A percentile compares a stretch with the other conserved stretches of the same genome.
Evolutionary conservation across 1,140 invertebrate species (phyloP).

Genomic region (honey bee (Apis mellifera)): Amel_HAv3.1 CM009939.2:4850501-4851000

Average conservation of each 20-base stretch:
- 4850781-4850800: neutral
- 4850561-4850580: neutral
- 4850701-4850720: too few relatives aligned
- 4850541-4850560: neutral
- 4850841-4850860: neutral
- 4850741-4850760: too few relatives aligned
- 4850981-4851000: constrained; percentile 76
- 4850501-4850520: too few relatives aligned
- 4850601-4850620: too few relatives aligned
- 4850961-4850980: constrained; percentile 55
- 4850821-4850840: neutral
- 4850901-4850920: neutral
- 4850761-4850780: too few relatives aligned
- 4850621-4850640: too few relatives aligned
- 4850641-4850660: too few relatives aligned
- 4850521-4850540: neutral
- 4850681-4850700: too few relatives aligned
- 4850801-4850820: neutral
- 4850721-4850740: too few relatives aligned
- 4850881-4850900: neutral
- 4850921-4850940: neutral
- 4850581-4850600: too few relatives aligned
- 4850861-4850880: neutral
- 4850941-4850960: neutral
- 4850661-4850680: too few relatives aligned